Evolutionary conservation across 2,797 vertebrate genomes (phyloP), one percentile per base, ranked within the genome.

Genomic region (Threskiornis aethiopicus): DNA sequence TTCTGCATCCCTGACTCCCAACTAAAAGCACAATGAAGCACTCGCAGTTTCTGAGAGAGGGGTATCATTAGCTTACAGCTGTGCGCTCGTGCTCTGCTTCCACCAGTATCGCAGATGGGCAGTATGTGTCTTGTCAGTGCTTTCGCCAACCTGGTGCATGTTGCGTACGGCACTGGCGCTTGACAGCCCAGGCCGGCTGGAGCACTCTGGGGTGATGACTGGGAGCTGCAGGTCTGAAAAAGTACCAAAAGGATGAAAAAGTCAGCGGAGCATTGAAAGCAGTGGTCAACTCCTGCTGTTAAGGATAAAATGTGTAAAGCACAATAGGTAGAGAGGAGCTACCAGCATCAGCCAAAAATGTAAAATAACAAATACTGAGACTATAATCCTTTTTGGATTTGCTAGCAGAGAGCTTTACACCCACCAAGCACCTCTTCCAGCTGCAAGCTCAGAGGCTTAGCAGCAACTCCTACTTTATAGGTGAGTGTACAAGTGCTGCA

Each of bases 151-250:
- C 75, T 89, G 96, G 49, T 95, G 90, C 79, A 57, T 3, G 44
- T 89, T 89, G 67, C 49, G 58, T 61, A 91, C 0, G 2, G 35
- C 0, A 16, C 69, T 96, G 44, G 29, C 46, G 44, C 71, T 87
- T 80, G 90, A 64, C 20, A 73, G 67, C 29, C 42, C 41, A 71
- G 64, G 87, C 69, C 88, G 93, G 42, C 81, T 11, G 41, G 95
- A 77, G 88, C 98, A 99, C 71, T 98, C 98, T 35, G 97, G 95
- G 46, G 97, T 95, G 91, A 93, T 89, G 87, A 98, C 72, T 49
- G 96, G 97, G 92, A 98, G 97, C 52, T 77, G 92, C 52, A 98
- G 39, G 31, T 97, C 99, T 99, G 97, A 75, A 98, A 98, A 96
- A 61, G 84, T 67, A 86, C 49, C 65, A 94, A 75, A 35, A 29